phyloP scores from a whole-genome alignment of 2,888 invertebrate genomes.

The Conops quadrifasciatus region DNA sequence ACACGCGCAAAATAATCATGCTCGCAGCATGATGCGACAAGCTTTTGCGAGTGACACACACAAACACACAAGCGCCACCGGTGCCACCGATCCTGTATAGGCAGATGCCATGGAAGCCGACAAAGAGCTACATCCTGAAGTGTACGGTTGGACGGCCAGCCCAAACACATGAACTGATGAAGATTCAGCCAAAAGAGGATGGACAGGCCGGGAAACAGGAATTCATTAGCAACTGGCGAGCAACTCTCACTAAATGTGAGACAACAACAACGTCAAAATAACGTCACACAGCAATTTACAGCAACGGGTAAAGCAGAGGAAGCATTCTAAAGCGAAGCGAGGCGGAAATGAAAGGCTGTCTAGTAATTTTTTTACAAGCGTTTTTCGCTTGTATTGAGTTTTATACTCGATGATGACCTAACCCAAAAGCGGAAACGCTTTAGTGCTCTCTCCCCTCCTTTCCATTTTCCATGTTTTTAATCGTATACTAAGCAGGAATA shows the following conservation, averaged over 20 bases:
- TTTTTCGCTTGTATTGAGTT: not conserved
- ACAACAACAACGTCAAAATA: not conserved
- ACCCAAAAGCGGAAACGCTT: not conserved
- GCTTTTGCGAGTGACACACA: no score
- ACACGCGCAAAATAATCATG: conserved; percentile 10
- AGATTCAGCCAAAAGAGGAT: not conserved
- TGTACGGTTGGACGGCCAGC: not conserved
- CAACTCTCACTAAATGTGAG: conserved; percentile 13
- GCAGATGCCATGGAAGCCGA: not conserved
- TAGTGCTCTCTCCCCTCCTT: not conserved
- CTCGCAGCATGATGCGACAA: not conserved
- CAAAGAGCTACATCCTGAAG: conserved; percentile 12
- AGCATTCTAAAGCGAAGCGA: not conserved
- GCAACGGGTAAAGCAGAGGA: not conserved
- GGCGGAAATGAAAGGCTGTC: not conserved
- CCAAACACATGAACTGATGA: not conserved
- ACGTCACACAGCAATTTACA: not conserved
- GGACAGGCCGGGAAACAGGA: conserved; percentile 11
- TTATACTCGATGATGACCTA: not conserved
- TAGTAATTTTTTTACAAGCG: not conserved
- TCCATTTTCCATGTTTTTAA: not conserved
- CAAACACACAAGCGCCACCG: no score
- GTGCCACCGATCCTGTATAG: no score
- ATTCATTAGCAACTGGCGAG: conserved; percentile 22
- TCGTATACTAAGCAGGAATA: conserved; percentile 2